Conservation (phyloP, 2,113 vertebrate species). For the Phycodurus eques region DNA sequence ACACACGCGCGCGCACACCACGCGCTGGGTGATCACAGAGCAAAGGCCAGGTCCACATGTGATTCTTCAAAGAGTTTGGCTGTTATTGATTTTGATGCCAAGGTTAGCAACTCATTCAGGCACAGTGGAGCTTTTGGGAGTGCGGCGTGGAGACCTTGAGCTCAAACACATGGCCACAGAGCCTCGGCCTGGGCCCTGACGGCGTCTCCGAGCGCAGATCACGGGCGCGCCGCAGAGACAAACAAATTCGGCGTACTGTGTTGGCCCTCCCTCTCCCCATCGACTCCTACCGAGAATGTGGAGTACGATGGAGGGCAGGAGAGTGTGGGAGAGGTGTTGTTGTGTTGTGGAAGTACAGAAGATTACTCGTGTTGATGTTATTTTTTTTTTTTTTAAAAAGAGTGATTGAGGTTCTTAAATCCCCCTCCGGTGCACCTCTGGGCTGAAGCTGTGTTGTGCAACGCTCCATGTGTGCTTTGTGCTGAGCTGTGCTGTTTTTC, state of each 20-base stretch:
- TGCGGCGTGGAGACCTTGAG: conserved; percentile 80
- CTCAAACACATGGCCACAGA: conserved; percentile 66
- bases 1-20: conserved; percentile 38
- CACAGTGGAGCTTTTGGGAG: conserved; percentile 78
- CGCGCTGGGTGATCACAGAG: conserved; percentile 45
- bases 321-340: conserved; percentile 57
- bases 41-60: conserved; percentile 79
- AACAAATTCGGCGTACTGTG: conserved; percentile 49
- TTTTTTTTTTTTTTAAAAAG: not conserved
- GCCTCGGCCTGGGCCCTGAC: conserved; percentile 64
- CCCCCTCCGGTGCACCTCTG: conserved; percentile 50
- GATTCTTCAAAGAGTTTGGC: conserved; percentile 84
- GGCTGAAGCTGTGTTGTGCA: conserved; percentile 32
- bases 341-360: conserved; percentile 47
- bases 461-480: conserved; percentile 17
- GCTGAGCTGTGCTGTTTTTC: conserved; percentile 16
- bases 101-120: conserved; percentile 79
- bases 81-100: conserved; percentile 83
- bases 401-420: conserved; percentile 63
- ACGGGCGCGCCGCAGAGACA: conserved; percentile 57
- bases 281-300: conserved; percentile 42
- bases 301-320: conserved; percentile 58
- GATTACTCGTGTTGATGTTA: conserved; percentile 68
- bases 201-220: conserved; percentile 64
- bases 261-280: conserved; percentile 6